Conservation (phyloP, 2,113 vertebrate genomes). For the Protobothrops flavoviridis region DNA sequence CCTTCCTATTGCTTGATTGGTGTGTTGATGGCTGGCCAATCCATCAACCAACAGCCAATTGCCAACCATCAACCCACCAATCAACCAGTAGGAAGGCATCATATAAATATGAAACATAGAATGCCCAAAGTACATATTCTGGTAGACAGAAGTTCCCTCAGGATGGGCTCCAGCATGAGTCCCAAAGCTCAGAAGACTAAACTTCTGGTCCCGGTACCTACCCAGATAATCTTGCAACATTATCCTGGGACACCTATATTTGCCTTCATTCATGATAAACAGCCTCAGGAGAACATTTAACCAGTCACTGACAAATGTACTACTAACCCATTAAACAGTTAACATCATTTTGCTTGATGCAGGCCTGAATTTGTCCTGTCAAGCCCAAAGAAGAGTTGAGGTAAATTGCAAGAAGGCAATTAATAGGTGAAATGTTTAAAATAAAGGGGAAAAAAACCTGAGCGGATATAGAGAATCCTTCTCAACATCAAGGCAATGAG, state of each 20-base stretch:
- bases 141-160: too few relatives aligned
- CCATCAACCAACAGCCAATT: too few relatives aligned
- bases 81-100: not conserved
- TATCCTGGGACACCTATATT: too few relatives aligned
- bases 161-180: too few relatives aligned
- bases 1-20: not conserved
- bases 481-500: not conserved
- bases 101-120: too few relatives aligned
- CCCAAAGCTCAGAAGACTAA: too few relatives aligned
- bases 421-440: not conserved
- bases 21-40: not conserved
- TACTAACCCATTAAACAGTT: not conserved
- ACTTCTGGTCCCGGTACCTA: too few relatives aligned
- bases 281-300: not conserved
- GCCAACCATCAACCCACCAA: not conserved
- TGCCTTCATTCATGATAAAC: not conserved
- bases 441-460: not conserved
- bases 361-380: not conserved
- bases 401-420: not conserved
- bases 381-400: not conserved
- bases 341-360: too few relatives aligned
- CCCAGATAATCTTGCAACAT: too few relatives aligned
- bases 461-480: not conserved
- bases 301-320: not conserved
- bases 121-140: too few relatives aligned